These are phyloP conservation scores for Semaprochilodus insignis DNA, from an alignment of 2,797 vertebrate species.

Conservation along the genomic window DNA sequence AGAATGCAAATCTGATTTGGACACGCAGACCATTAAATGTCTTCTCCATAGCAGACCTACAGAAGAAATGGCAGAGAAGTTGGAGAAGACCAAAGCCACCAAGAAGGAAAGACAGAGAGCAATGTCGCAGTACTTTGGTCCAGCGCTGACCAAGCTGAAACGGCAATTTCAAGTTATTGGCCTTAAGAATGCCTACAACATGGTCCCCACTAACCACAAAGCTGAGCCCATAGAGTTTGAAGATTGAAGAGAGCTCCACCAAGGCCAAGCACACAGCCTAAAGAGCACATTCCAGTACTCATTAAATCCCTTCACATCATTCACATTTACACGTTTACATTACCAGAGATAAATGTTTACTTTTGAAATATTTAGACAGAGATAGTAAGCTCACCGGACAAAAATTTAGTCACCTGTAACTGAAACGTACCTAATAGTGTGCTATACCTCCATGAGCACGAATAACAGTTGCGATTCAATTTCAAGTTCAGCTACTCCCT, in stretches of 20 bases:
- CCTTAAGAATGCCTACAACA: constrained; percentile 60
- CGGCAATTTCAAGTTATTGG: constrained; percentile 45
- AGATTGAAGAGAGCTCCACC: constrained; percentile 71
- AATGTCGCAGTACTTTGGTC: constrained; percentile 17
- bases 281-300: constrained; percentile 8
- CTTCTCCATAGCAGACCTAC: constrained; percentile 71
- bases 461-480: too few relatives aligned
- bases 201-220: constrained; percentile 69
- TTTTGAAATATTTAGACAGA: constrained; percentile 8
- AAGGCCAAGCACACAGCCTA: constrained; percentile 5
- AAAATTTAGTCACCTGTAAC: too few relatives aligned
- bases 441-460: too few relatives aligned
- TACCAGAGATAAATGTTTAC: constrained; percentile 23
- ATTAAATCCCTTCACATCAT: neutral
- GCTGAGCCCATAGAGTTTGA: constrained; percentile 80
- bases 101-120: constrained; percentile 56
- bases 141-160: constrained; percentile 47
- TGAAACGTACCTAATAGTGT: too few relatives aligned
- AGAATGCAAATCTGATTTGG: constrained; percentile 77
- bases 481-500: too few relatives aligned
- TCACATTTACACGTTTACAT: constrained; percentile 15
- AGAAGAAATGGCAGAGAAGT: constrained; percentile 71
- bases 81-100: constrained; percentile 71
- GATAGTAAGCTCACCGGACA: neutral
- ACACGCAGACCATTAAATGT: constrained; percentile 72